Base-by-base conservation (phyloP, 92 coral and sea anemone species). In the Parazoanthus darwini region DNA sequence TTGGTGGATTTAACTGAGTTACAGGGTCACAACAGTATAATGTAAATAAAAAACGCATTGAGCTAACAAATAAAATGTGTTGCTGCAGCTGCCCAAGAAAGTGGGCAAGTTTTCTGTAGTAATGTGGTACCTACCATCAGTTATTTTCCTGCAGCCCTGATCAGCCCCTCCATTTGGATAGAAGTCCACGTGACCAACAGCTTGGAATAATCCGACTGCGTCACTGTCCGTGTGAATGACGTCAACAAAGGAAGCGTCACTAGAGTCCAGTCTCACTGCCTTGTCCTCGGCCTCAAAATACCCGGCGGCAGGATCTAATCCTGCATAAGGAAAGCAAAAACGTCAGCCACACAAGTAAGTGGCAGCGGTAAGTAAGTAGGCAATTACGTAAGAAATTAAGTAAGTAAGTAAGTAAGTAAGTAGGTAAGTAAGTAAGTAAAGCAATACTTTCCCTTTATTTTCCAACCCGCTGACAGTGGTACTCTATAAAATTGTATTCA, bases 201-300 rank as follows among this genome's bases (percentile, higher is more conserved):
- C 84, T 50, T 78, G 79, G n/a, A 77, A 65, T 2, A 89, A 22
- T 0, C 94, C 96, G 10, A 74, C 37, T 26, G 66, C 77, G 43
- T 89, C 89, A 5, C 80, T 91, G 84, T 93, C 96, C 29, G 96
- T 94, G 90, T 94, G 98, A 36, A 90, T 90, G 89, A 93, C 96
- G 84, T 94, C 98, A 56, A 94, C 98, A 37, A 93, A 93, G 2
- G 87, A 86, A 8, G 98, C 98, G 74, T 95, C 98, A 67, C 86
- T 86, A 22, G 93, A 85, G 88, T 95, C 94, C 90, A 95, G 90
- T 77, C 96, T 90, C 50, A 93, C 94, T 39, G 83, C 94, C 16
- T 74, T 44, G 54, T 85, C 90, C 73, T 83, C 95, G 75, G 77
- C 94, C 58, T 86, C 89, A 88, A 90, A 95, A 23, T 82, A 89